A percentile compares a stretch with the other conserved stretches of the same genome.
phyloP scores from a whole-genome alignment of 2,113 vertebrate species.

The Maccullochella peelii region DNA sequence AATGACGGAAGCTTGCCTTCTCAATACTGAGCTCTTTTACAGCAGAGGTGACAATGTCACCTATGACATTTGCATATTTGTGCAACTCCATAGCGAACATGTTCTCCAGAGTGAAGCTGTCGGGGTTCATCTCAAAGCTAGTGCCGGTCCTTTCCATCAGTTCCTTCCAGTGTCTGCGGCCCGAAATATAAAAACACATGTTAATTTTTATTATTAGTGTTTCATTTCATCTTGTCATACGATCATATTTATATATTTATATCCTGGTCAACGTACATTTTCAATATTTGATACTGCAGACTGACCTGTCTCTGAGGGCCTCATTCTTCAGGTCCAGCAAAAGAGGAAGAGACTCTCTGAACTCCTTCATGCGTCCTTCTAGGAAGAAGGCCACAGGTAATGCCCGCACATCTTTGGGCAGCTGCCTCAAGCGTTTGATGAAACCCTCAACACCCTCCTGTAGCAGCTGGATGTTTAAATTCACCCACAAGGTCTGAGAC shows the following conservation, averaged over 20 bases:
- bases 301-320: constrained; percentile 93
- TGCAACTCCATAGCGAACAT: constrained; percentile 98
- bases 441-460: constrained; percentile 91
- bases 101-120: constrained; percentile 94
- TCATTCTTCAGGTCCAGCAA: constrained; percentile 95
- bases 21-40: constrained; percentile 95
- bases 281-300: not conserved
- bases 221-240: not conserved
- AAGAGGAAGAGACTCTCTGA: constrained; percentile 92
- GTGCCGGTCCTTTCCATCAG: constrained; percentile 91
- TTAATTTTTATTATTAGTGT: not conserved
- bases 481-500: constrained; percentile 94
- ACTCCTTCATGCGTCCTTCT: constrained; percentile 91
- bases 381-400: constrained; percentile 87
- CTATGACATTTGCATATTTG: constrained; percentile 87
- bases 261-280: too few species aligned
- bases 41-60: constrained; percentile 90
- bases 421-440: constrained; percentile 86
- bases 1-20: constrained; percentile 83
- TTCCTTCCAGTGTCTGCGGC: constrained; percentile 92
- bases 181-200: constrained; percentile 11
- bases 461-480: constrained; percentile 91
- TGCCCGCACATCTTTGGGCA: constrained; percentile 86
- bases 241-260: not conserved
- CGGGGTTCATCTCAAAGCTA: constrained; percentile 90